Base-by-base conservation (phyloP, 2,797 vertebrate genomes). In the Onychomys arenicola region DNA sequence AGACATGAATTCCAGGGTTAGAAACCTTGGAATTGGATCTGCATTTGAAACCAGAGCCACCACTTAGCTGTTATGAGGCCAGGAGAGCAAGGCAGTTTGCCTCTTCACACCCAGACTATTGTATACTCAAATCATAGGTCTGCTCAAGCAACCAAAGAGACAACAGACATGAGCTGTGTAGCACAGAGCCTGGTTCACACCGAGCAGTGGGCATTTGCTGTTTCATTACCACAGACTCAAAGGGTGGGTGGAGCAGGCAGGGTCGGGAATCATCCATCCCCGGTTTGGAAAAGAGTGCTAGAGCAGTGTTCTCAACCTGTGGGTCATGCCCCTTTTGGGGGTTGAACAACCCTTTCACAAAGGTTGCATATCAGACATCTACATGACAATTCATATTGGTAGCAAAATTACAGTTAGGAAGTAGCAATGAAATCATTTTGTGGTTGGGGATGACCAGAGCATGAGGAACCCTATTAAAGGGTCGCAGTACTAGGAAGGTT, bases 51-150 rank as follows among this genome's bases (percentile, higher is more conserved):
- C 2, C 34, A 71, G 91, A 89, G 14, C 17, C 16, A 52, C 5
- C 3, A 13, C 14, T 78, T 59, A 29, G 46, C n/a, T 65, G 37
- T 52, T 25, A 29, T 0, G 3, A 0, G 0, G 40, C 2, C 0
- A 11, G 16, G 61, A 29, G 46, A 88, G 49, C 34, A 88, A 88
- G 43, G 11, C 61, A 85, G 34, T 57, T 57, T 21, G 23, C n/a
- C n/a, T 40, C 67, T 40, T 86, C 83, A 52, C 23, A 86, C 32
- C 43, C 32, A 14, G 2, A 9, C 14, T 27, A 5, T 32, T 52
- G 21, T 25, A 4, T 25, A 23, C 13, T 67, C n/a, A 40, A 57
- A 49, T 92, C 61, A 73, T 3, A 63, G 73, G 84, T 63, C 0
- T 43, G 32, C 61, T 55, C 1, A 12, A 86, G 59, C 43, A 88